Conservation (phyloP, 2,888 invertebrate genomes). For the Oasisia sp. region DNA sequence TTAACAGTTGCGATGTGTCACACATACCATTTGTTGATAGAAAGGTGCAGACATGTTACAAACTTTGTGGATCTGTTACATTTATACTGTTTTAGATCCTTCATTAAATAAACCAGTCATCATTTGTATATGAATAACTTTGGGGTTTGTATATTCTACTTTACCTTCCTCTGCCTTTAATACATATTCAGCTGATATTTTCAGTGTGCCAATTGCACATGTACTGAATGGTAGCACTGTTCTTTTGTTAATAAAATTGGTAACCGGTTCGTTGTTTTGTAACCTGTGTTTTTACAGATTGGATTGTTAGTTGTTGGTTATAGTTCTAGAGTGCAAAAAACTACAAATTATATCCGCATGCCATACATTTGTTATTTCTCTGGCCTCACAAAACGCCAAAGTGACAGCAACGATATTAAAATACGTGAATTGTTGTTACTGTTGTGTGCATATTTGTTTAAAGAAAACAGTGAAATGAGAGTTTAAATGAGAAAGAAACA, state of each 20-base stretch:
- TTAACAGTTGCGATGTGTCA: no score
- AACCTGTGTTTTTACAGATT: background rate
- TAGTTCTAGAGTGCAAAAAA: background rate
- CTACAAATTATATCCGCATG: background rate
- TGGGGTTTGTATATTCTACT: background rate
- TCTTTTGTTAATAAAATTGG: constrained; percentile 6
- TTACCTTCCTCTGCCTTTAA: background rate
- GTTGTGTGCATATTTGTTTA: no score
- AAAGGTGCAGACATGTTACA: background rate
- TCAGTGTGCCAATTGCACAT: background rate
- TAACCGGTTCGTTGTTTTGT: background rate
- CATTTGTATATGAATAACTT: background rate
- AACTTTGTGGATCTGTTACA: background rate
- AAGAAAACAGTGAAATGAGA: no score
- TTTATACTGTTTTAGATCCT: background rate
- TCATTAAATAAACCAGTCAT: background rate
- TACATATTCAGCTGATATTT: background rate
- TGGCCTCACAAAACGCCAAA: no score
- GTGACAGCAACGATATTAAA: no score
- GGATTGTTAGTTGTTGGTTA: background rate
- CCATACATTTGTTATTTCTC: background rate
- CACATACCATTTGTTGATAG: background rate
- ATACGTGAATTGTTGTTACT: no score
- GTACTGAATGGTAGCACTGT: background rate
- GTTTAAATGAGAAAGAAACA: no score